Base-by-base conservation (phyloP, 2,113 vertebrate genomes). In the Antennarius striatus region DNA sequence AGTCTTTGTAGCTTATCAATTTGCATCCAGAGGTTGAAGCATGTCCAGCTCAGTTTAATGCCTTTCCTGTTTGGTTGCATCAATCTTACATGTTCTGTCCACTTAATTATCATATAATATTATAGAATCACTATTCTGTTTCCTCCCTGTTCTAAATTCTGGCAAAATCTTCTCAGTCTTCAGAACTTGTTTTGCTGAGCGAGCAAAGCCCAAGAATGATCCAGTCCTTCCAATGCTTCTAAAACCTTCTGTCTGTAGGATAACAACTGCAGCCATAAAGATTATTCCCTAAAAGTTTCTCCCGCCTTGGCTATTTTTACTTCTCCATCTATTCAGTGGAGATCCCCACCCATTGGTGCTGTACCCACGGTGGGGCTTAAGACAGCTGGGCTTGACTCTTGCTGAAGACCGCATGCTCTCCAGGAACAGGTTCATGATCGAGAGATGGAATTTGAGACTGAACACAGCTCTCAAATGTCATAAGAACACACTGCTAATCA, bases 201-300 rank as follows among this genome's bases (percentile, higher is more conserved):
- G 50, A 45, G 14, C 29, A 52, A 5, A 42, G 42, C 52, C 46
- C 14, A 57, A 29, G 62, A 48, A 66, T 73, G 63, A 56, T 59
- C 69, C 39, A 32, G 52, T 71, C 73, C 62, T 61, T 45, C 69
- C 56, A 68, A 8, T 52, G 54, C 68, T 66, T 72, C 71, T 58
- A 51, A 59, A 39, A 63, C 49, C 6, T 57, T 64, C 46, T 68
- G 47, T 58, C 60, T 39, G 50, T 55, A 72, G 64, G 50, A 78
- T 53, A 82, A 76, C 83, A 84, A 88, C 82, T 84, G 78, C 63
- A 59, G 66, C 54, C 73, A 63, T 83, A 85, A 83, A 84, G 73
- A 85, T 54, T 68, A 47, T 66, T 70, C 73, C 47, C 67, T 71
- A 13, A n/a, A 54, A 5, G 46, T 55, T n/a, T 76, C 58, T 82